A percentile compares a stretch with the other conserved stretches of the same genome.
These are phyloP conservation scores for Pseudolaguvia tuberculata DNA, from an alignment of 2,113 vertebrate species.

Conservation along the genomic window DNA sequence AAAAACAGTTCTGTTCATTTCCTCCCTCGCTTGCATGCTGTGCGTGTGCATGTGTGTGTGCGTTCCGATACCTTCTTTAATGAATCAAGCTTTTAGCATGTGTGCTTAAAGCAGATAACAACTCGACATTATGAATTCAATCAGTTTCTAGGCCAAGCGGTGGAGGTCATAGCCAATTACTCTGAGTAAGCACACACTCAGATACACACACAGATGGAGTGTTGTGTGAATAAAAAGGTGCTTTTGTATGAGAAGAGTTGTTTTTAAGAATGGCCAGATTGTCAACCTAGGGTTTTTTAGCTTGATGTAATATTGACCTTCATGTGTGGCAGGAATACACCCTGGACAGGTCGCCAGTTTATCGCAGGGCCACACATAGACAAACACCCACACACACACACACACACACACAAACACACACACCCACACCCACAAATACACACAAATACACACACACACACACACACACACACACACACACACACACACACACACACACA, in stretches of 20 bases:
- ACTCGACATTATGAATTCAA: slow-evolving; percentile 38
- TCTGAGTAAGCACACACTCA: slow-evolving; percentile 19
- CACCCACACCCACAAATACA: no score
- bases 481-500: no score
- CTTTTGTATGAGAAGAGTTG: slow-evolving; percentile 4
- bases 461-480: no score
- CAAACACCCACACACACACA: no score
- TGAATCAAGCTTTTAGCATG: slow-evolving; percentile 30
- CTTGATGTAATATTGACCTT: not conserved
- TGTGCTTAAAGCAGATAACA: slow-evolving; percentile 34
- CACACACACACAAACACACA: no score
- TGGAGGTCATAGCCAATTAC: slow-evolving; percentile 38
- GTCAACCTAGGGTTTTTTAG: not conserved
- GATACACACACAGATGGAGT: slow-evolving; percentile 2
- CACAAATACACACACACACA: no score
- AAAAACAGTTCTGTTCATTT: slow-evolving; percentile 1
- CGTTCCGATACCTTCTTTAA: not conserved
- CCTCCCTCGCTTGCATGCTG: not conserved
- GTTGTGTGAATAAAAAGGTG: slow-evolving; percentile 15
- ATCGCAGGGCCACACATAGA: no score
- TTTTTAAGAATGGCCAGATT: slow-evolving; percentile 1
- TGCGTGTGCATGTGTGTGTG: not conserved
- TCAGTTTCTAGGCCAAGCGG: slow-evolving; percentile 26
- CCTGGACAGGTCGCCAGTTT: no score
- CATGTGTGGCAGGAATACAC: no score